phyloP scores from a whole-genome alignment of 2,113 vertebrate genomes.

The Columbina picui region DNA sequence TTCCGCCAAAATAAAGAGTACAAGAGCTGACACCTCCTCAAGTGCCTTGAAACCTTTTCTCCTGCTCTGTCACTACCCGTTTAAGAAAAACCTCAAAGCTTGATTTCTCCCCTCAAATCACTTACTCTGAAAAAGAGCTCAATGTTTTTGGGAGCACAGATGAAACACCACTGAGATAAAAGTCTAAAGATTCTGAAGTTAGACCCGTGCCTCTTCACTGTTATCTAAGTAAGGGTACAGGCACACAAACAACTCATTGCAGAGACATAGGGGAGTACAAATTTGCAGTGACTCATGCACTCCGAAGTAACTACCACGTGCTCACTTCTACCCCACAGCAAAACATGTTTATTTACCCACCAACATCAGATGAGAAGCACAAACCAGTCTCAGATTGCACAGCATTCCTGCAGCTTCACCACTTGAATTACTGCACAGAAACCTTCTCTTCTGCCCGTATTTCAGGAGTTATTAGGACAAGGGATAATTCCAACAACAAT shows the following conservation, averaged over 20 bases:
- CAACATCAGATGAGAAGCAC: neutral
- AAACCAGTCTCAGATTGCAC: neutral
- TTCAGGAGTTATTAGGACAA: neutral
- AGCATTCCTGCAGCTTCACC: neutral
- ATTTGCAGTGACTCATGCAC: neutral
- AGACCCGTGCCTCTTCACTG: neutral
- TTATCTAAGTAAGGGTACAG: conserved; percentile 31
- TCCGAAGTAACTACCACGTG: neutral
- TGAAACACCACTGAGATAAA: conserved; percentile 8
- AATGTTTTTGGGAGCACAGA: neutral
- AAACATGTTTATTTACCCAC: neutral
- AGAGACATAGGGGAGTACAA: conserved; percentile 1
- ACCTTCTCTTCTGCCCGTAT: neutral
- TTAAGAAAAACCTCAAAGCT: conserved; percentile 57
- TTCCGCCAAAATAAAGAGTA: conserved; percentile 10
- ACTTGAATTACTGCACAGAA: neutral
- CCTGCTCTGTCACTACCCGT: neutral
- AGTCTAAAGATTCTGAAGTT: conserved; percentile 43
- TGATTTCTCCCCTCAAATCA: conserved; percentile 28
- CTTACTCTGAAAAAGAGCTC: conserved; percentile 22
- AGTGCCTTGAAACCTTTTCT: conserved; percentile 41
- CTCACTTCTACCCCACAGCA: neutral
- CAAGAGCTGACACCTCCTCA: neutral
- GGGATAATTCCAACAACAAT: neutral
- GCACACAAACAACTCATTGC: conserved; percentile 8